These are phyloP conservation scores for Eudorcas thomsonii DNA, from an alignment of 2,113 vertebrate genomes.

Conservation along the genomic window DNA sequence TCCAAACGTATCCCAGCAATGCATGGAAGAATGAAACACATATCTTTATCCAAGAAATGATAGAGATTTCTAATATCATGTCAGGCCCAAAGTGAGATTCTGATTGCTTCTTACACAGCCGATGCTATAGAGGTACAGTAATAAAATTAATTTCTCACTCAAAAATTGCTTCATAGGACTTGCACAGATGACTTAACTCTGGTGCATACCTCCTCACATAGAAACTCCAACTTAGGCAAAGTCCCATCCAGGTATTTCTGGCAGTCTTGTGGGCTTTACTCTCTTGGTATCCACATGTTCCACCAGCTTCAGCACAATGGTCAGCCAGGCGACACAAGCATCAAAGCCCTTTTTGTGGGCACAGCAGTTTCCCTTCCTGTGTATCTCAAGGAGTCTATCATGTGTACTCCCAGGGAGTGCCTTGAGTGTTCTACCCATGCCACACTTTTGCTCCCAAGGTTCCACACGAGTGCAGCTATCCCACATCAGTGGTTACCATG, in stretches of 20 bases:
- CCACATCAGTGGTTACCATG: too few relatives aligned
- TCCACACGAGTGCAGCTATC: rapidly evolving
- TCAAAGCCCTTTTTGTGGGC: too few relatives aligned
- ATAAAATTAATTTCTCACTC: background rate
- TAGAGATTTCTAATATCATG: background rate
- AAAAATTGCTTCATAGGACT: background rate
- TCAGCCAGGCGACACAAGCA: background rate
- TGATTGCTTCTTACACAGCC: background rate
- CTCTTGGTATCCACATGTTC: background rate
- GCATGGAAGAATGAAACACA: background rate
- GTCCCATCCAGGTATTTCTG: background rate
- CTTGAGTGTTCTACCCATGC: background rate
- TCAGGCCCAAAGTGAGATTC: background rate
- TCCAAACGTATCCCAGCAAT: background rate
- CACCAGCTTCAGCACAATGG: background rate
- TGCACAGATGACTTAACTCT: background rate
- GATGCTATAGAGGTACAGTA: background rate
- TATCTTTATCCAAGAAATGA: background rate
- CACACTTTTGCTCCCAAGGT: background rate
- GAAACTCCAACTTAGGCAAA: background rate
- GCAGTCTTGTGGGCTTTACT: background rate
- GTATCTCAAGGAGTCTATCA: too few relatives aligned
- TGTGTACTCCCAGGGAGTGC: rapidly evolving
- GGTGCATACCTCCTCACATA: background rate
- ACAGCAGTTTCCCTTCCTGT: background rate